phyloP scores from a whole-genome alignment of 2,888 invertebrate genomes.

The Aproaerema taeniolella region DNA sequence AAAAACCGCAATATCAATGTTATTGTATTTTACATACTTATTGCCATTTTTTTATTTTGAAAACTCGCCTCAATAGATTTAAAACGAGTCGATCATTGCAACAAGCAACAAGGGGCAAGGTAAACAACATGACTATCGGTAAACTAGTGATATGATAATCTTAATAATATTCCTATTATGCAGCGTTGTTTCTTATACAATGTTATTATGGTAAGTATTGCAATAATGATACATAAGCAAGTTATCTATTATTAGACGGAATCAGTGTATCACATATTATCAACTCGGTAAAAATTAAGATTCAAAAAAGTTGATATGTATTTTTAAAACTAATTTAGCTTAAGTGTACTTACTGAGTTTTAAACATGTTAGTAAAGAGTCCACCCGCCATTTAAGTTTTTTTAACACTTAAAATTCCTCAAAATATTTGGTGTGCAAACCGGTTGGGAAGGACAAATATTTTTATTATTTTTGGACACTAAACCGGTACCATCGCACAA shows the following conservation, averaged over 20 bases:
- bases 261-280: too few relatives aligned
- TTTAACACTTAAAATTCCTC: constrained; percentile 10
- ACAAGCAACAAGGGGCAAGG: constrained; percentile 2
- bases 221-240: too few relatives aligned
- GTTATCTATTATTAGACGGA: too few relatives aligned
- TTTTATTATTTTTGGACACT: constrained; percentile 5
- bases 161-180: not conserved
- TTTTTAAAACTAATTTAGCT: too few relatives aligned
- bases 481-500: constrained; percentile 1
- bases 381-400: not conserved
- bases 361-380: too few relatives aligned
- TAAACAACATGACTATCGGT: constrained; percentile 3
- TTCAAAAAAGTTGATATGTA: too few relatives aligned
- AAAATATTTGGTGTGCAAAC: constrained; percentile 7
- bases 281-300: too few relatives aligned
- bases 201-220: not conserved
- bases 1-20: too few relatives aligned
- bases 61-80: too few relatives aligned
- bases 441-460: constrained; percentile 14
- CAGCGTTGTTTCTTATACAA: not conserved
- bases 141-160: not conserved
- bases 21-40: too few relatives aligned
- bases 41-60: too few relatives aligned
- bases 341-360: too few relatives aligned
- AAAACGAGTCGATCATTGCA: not conserved